Evolutionary conservation across 2,797 vertebrate species (phyloP).

Genomic region (Zenarchopterus dispar): DNA sequence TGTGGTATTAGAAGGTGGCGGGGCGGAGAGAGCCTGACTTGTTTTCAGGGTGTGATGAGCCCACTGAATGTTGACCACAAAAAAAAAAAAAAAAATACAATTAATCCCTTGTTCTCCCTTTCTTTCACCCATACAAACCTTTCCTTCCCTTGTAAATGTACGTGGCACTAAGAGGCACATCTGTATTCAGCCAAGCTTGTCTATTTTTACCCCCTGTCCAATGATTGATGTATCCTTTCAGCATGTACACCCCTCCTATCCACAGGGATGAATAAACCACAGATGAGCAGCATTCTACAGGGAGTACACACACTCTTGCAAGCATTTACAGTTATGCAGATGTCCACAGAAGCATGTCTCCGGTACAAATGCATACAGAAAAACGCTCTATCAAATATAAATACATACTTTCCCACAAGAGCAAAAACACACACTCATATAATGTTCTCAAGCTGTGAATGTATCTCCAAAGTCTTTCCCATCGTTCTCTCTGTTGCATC

Average conservation of each 20-base stretch:
- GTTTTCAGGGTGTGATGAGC: conserved; percentile 41
- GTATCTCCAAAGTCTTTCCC: conserved; percentile 32
- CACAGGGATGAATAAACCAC: conserved; percentile 74
- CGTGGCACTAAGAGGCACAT: conserved; percentile 45
- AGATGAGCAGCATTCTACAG: conserved; percentile 66
- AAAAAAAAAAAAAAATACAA: conserved; percentile 19
- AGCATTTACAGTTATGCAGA: conserved; percentile 33
- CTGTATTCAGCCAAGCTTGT: conserved; percentile 50
- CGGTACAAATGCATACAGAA: conserved; percentile 12
- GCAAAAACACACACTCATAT: conserved; percentile 5
- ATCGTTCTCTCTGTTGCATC: conserved; percentile 57
- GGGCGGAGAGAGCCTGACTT: conserved; percentile 36
- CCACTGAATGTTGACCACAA: conserved; percentile 16
- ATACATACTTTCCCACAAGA: not conserved
- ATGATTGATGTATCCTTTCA: conserved; percentile 77
- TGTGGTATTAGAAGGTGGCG: conserved; percentile 59
- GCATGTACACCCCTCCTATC: conserved; percentile 63
- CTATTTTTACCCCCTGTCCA: conserved; percentile 58
- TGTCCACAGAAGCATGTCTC: conserved; percentile 1
- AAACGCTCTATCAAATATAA: conserved; percentile 2
- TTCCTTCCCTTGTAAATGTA: conserved; percentile 25
- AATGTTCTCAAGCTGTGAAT: conserved; percentile 13
- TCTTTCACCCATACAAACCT: conserved; percentile 6
- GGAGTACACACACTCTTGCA: conserved; percentile 36
- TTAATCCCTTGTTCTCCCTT: conserved; percentile 7